Base-by-base conservation (phyloP, 2,113 vertebrate species). In the Carassius auratus region DNA sequence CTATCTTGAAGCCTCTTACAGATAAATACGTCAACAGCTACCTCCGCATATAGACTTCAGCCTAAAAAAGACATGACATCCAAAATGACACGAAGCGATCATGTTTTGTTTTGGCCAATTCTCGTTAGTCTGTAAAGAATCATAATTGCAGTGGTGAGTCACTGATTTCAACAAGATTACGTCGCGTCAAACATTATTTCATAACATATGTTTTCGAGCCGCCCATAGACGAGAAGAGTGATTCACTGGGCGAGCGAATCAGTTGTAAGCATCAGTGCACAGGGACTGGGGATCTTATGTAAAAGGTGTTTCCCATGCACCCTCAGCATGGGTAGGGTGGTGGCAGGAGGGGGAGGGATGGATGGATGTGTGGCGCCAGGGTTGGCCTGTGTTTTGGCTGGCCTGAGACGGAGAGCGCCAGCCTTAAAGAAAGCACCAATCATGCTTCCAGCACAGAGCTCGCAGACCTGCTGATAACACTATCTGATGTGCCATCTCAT, bases 351-450 rank as follows among this genome's bases (percentile, higher is more conserved):
- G 10, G 82, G 75, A 68, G 26, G 26, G 57, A 57, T 15, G 30
- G 23, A 38, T 77, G 59, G 19, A 36, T 17, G 75, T 79, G 66
- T 89, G 93, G 95, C 93, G 94, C 95, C 94, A 92, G 15, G 57
- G 87, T 87, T 13, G 87, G 81, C 33, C 87, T 61, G 71, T 95
- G 93, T 95, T 95, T 93, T 95, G 95, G 91, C 94, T 95, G 84
- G 75, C 1, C 78, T 88, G 81, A 85, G 64, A 84, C 13, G 61
- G 79, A 13, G 82, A 91, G 90, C 90, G 90, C 50, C 89, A 61
- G 90, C 62, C 13, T 38, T 86, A 86, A 84, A 90, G 78, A 91
- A 91, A 90, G 92, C 90, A 90, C 88, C 64, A 82, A 75, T 82
- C 84, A 84, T 21, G 62, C 81, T 50, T 48, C 45, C 45, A 48